Evolutionary conservation across 1,140 invertebrate species (phyloP).

Genomic region (Plectrocnemia conspersa): DNA sequence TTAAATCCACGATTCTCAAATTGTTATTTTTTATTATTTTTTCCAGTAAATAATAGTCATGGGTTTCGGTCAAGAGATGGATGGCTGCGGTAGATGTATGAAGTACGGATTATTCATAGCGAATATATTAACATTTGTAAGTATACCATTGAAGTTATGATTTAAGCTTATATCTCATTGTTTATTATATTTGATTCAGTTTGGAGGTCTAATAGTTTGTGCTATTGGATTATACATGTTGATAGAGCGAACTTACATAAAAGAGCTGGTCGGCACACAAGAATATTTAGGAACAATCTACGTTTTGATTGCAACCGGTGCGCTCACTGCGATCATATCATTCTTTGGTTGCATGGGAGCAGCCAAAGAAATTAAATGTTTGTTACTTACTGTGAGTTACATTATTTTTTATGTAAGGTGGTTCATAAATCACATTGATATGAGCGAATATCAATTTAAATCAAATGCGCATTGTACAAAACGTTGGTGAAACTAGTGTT

Average conservation of each 20-base stretch:
- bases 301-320: slow-evolving; percentile 74
- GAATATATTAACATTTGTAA: slow-evolving; percentile 85
- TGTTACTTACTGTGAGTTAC: slow-evolving; percentile 72
- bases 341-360: slow-evolving; percentile 84
- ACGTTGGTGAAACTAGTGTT: too few species aligned
- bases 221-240: slow-evolving; percentile 76
- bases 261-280: slow-evolving; percentile 75
- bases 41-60: slow-evolving; percentile 49
- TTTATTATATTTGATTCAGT: slow-evolving; percentile 51
- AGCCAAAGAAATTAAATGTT: slow-evolving; percentile 81
- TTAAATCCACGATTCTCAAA: background rate
- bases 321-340: slow-evolving; percentile 70
- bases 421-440: too few species aligned
- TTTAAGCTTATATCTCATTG: slow-evolving; percentile 1
- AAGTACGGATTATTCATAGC: slow-evolving; percentile 79
- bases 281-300: slow-evolving; percentile 77
- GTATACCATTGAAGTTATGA: slow-evolving; percentile 40
- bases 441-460: too few species aligned
- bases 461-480: too few species aligned
- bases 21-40: slow-evolving; percentile 20
- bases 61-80: slow-evolving; percentile 70
- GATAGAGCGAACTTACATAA: slow-evolving; percentile 75
- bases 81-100: slow-evolving; percentile 73
- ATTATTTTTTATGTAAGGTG: slow-evolving; percentile 5
- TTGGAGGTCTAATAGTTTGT: slow-evolving; percentile 72